Base-by-base conservation (phyloP, 1,140 invertebrate genomes). In the Pygmarrhopalites habei region DNA sequence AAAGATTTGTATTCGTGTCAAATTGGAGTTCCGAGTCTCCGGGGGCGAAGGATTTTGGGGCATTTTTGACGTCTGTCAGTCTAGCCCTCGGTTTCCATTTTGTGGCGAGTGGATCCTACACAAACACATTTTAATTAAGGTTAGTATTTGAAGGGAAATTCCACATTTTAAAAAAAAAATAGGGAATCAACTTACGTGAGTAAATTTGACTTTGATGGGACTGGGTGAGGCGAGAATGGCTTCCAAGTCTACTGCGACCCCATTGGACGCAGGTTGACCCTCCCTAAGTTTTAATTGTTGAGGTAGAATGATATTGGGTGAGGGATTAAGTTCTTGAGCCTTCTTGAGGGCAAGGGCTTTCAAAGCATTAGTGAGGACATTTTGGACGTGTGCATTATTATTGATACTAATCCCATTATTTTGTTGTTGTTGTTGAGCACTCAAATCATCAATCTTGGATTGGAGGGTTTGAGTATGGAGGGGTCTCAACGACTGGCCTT, bases 31-130 rank as follows among this genome's bases (percentile, higher is more conserved):
- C 32, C 5, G 64, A 49, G 51, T 68, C 85, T 7, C 88, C 85
- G 0, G 89, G 89, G 73, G 90, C 91, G 74, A 91, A 92, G 72
- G 90, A 89, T 35, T 85, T 83, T 0, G 89, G 89, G 0, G 89
- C 88, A 73, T 92, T 92, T 87, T 90, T 91, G 0, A 92, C 88
- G 77, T 90, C 86, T 2, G 82, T 83, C 2, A 79, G 71, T 35
- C 75, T 52, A 17, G n/a, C 10, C 15, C 43, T 28, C 19, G 39
- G 60, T 21, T 26, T 29, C 29, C 41, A 60, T 35, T 35, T 35
- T 35, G 32, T 15, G n/a, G n/a, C n/a, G n/a, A n/a, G n/a, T n/a
- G n/a, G n/a, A n/a, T n/a, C n/a, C n/a, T n/a, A n/a, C n/a, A n/a
- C n/a, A n/a, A n/a, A n/a, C n/a, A n/a, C n/a, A n/a, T n/a, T n/a